Percentiles rank a stretch among this genome's conserved stretches.
Evolutionary conservation across 2,113 vertebrate species (phyloP).

Genomic region (Ancistrus triradiatus): DNA sequence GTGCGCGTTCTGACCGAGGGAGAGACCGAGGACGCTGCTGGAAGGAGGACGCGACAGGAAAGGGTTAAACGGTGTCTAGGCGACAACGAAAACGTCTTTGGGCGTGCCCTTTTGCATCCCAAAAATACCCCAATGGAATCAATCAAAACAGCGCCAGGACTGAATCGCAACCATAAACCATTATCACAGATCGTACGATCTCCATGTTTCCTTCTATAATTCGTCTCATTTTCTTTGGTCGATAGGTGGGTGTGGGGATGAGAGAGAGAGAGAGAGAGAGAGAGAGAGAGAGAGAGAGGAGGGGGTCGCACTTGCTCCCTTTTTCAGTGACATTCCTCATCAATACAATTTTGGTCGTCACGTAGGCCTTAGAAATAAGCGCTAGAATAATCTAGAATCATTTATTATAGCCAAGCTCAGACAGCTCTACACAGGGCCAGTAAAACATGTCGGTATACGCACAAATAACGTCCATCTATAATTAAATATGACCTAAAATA

Average conservation of each 20-base stretch:
- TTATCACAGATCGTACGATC: neutral
- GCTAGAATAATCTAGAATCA: too few species aligned
- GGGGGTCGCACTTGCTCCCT: slow-evolving; percentile 23
- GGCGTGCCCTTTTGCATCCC: slow-evolving; percentile 37
- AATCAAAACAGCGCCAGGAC: neutral
- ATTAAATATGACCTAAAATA: too few species aligned
- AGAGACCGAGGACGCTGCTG: slow-evolving; percentile 34
- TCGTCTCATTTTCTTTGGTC: neutral
- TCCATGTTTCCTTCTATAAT: neutral
- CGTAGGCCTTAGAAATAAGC: neutral
- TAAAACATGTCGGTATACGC: too few species aligned
- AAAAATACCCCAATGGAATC: slow-evolving; percentile 2
- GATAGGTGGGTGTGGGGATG: slow-evolving; percentile 28
- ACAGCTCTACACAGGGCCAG: too few species aligned
- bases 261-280: too few species aligned
- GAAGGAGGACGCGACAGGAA: slow-evolving; percentile 27
- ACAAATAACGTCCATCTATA: too few species aligned
- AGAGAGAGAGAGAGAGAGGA: neutral
- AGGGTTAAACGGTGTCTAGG: slow-evolving; percentile 51
- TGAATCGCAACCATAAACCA: neutral
- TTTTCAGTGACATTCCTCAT: slow-evolving; percentile 44
- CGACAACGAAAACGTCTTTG: slow-evolving; percentile 43
- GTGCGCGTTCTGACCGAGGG: neutral
- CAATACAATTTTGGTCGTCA: slow-evolving; percentile 24
- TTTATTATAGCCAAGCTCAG: too few species aligned